Percentiles rank a stretch among this genome's conserved stretches.
These are phyloP conservation scores for Halichoerus grypus DNA, from an alignment of 2,113 vertebrate species.

Conservation along the genomic window DNA sequence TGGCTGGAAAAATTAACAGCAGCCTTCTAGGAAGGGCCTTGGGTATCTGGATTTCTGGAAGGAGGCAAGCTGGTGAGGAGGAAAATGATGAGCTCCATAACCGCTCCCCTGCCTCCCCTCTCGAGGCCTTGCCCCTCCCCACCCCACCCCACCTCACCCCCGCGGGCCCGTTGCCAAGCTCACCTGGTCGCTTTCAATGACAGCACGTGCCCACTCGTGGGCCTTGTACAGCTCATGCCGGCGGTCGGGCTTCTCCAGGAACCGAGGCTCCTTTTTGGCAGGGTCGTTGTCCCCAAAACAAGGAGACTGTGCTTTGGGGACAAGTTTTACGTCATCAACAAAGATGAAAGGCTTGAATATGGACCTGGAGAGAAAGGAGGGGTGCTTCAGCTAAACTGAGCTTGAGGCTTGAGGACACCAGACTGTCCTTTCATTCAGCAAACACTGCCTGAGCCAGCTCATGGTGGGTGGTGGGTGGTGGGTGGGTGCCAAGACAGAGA, in stretches of 20 bases:
- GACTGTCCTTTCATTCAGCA: background rate
- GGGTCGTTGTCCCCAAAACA: slow-evolving; percentile 88
- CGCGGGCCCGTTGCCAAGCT: background rate
- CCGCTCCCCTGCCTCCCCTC: rapidly evolving
- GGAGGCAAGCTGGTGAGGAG: background rate
- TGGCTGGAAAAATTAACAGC: background rate
- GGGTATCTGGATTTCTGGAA: background rate
- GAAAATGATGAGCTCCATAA: rapidly evolving
- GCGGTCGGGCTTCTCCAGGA: slow-evolving; percentile 89
- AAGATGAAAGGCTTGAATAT: slow-evolving; percentile 94
- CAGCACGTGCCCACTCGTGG: slow-evolving; percentile 86
- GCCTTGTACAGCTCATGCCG: slow-evolving; percentile 90
- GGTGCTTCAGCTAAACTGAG: background rate
- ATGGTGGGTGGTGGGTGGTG: rapidly evolving
- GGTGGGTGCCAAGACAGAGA: background rate
- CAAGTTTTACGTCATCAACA: slow-evolving; percentile 89
- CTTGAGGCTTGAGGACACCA: background rate
- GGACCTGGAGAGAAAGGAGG: slow-evolving; percentile 86
- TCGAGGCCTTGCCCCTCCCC: too few species aligned
- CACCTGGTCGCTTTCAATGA: slow-evolving; percentile 88
- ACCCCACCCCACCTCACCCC: rapidly evolving
- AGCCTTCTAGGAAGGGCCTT: background rate
- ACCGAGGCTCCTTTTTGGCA: slow-evolving; percentile 89
- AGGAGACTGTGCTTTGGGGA: slow-evolving; percentile 90
- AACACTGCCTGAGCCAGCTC: background rate